Conservation (phyloP, 2,888 invertebrate genomes). For the Drosophila acutilabella region DNA sequence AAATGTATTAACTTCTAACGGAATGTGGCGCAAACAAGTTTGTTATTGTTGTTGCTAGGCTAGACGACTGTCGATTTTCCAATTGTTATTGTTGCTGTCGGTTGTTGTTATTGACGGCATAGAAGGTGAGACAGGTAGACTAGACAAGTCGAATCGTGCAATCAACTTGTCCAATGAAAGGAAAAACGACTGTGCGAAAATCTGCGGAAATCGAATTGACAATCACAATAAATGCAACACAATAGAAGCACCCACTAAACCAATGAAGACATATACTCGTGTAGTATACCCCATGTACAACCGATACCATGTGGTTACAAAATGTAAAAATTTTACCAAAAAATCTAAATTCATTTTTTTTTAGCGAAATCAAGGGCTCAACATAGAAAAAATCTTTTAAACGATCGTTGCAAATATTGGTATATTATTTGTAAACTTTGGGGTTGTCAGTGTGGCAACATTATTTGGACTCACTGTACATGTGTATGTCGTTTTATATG, state of each 20-base stretch:
- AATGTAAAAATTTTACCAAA: no score
- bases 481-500: background rate
- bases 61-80: conserved; percentile 9
- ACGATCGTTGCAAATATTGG: no score
- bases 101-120: conserved; percentile 29
- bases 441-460: no score
- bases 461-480: background rate
- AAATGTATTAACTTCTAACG: conserved; percentile 47
- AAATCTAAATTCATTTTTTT: no score
- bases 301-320: no score
- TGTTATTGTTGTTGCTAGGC: conserved; percentile 44
- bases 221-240: conserved; percentile 17
- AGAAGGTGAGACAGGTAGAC: conserved; percentile 53
- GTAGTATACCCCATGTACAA: no score
- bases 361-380: no score
- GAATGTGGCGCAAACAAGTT: conserved; percentile 55
- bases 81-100: conserved; percentile 5
- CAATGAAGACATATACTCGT: background rate
- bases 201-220: conserved; percentile 48
- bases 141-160: conserved; percentile 49
- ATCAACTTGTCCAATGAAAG: conserved; percentile 52
- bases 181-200: conserved; percentile 45
- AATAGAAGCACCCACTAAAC: conserved; percentile 7
- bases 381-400: no score
- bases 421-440: no score